These are phyloP conservation scores for Xenops minutus DNA, from an alignment of 2,797 vertebrate species.

Conservation along the genomic window DNA sequence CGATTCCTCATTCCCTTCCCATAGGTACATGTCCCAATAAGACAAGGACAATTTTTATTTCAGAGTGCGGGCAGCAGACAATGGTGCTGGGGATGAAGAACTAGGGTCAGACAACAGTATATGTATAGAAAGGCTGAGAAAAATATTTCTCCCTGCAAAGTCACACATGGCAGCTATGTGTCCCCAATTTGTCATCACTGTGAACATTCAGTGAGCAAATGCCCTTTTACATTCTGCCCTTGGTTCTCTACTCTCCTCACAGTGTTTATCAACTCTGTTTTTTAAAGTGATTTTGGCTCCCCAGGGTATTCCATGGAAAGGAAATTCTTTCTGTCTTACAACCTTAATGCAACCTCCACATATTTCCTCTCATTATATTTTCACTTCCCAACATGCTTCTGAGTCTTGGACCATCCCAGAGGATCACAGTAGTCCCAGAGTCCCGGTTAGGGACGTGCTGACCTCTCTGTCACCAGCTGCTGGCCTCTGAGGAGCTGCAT, in stretches of 20 bases:
- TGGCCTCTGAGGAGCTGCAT: neutral
- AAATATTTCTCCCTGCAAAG: neutral
- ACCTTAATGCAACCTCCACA: neutral
- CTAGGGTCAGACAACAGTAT: neutral
- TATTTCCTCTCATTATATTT: neutral
- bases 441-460: neutral
- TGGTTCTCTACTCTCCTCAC: neutral
- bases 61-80: neutral
- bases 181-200: neutral
- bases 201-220: neutral
- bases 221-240: neutral
- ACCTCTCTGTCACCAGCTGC: neutral
- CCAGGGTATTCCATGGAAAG: neutral
- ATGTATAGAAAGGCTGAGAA: neutral
- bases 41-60: neutral
- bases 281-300: neutral
- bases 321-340: neutral
- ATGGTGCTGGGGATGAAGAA: neutral
- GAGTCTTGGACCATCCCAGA: neutral
- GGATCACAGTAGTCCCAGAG: neutral
- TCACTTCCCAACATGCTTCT: rapidly evolving
- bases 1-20: neutral
- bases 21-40: neutral
- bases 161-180: neutral
- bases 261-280: neutral